Evolutionary conservation across 1,140 invertebrate genomes (phyloP).

Genomic region (Ceratitis capitata): DNA sequence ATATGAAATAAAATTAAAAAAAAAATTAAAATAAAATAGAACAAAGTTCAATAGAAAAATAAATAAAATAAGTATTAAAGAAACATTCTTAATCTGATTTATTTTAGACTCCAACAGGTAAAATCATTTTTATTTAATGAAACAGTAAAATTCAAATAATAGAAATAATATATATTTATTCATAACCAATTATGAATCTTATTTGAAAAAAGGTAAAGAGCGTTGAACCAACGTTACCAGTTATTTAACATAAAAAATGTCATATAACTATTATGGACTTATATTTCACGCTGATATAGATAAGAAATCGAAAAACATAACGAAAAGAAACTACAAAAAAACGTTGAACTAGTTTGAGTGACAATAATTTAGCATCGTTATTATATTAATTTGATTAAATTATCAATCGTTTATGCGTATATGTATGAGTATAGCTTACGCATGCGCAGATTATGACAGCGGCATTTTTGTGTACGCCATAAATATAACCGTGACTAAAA

Average conservation of each 20-base stretch:
- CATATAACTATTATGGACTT: neutral
- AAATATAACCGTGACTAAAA: neutral
- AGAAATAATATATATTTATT: neutral
- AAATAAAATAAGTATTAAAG: no score
- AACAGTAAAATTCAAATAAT: no score
- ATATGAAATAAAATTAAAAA: no score
- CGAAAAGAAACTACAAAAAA: neutral
- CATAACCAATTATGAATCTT: neutral
- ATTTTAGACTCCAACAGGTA: no score
- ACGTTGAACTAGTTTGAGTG: slow-evolving; percentile 18
- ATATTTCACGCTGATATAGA: neutral
- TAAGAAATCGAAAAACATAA: neutral
- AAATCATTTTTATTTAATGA: no score
- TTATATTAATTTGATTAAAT: slow-evolving; percentile 27
- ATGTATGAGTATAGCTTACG: neutral
- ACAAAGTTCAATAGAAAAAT: no score
- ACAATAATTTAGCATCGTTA: slow-evolving; percentile 6
- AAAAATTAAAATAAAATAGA: no score
- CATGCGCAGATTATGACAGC: neutral
- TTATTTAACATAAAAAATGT: neutral
- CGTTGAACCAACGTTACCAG: neutral
- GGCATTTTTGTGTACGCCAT: neutral
- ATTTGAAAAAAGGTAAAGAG: neutral
- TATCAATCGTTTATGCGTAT: no score
- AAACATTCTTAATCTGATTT: no score